Percentiles rank a stretch among this genome's conserved stretches.
Evolutionary conservation across 1,140 invertebrate species (phyloP).

Genomic region (Leptoteleia sp.): DNA sequence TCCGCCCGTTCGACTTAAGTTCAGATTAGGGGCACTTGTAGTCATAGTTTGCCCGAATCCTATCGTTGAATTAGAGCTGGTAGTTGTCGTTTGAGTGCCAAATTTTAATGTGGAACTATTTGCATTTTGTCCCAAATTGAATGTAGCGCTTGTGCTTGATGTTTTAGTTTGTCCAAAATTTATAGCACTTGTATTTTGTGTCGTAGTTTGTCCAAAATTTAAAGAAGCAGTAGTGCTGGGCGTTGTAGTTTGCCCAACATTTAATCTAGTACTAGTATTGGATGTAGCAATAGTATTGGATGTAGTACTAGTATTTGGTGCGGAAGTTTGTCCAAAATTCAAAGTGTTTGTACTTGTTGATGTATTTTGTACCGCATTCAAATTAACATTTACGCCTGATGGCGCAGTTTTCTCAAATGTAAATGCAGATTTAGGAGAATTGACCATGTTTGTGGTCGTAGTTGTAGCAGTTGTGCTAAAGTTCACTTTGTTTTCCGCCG

Average conservation of each 20-base stretch:
- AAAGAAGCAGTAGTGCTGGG: neutral
- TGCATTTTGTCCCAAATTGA: constrained; percentile 3
- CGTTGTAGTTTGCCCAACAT: constrained; percentile 6
- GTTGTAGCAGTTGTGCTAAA: constrained; percentile 2
- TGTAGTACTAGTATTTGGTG: neutral
- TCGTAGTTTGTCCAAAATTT: constrained; percentile 12
- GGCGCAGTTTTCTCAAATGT: constrained; percentile 22
- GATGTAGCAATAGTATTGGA: too few relatives aligned
- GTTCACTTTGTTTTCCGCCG: constrained; percentile 1
- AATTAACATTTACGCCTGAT: neutral
- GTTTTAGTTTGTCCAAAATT: constrained; percentile 14
- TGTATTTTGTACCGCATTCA: constrained; percentile 6
- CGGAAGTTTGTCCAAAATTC: constrained; percentile 12
- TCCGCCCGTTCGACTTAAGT: too few relatives aligned
- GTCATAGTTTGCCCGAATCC: neutral
- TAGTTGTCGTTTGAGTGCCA: neutral
- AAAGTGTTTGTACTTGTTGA: neutral
- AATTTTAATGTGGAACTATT: neutral
- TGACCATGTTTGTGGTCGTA: neutral
- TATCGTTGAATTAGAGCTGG: neutral
- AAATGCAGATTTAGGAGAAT: constrained; percentile 8
- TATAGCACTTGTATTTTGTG: neutral
- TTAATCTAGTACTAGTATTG: too few relatives aligned
- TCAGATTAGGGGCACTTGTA: neutral
- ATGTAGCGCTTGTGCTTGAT: neutral